A percentile compares a stretch with the other conserved stretches of the same genome.
These are phyloP conservation scores for Aphodius sticticus DNA, from an alignment of 2,888 invertebrate species.

Conservation along the genomic window DNA sequence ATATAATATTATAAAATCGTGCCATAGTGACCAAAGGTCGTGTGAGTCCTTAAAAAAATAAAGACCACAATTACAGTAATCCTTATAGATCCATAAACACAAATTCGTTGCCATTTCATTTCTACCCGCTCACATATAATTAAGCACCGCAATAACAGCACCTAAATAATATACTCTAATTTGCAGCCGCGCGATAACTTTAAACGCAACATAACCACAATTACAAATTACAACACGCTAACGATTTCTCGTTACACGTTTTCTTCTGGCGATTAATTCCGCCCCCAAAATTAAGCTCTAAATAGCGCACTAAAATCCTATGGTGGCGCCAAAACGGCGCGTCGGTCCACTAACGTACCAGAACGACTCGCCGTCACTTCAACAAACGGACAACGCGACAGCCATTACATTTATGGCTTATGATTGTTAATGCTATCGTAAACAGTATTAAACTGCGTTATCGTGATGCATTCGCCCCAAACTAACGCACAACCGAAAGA, in stretches of 20 bases:
- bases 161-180: background rate
- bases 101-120: background rate
- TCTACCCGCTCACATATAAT: background rate
- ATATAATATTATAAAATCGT: too few relatives aligned
- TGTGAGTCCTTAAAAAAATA: too few relatives aligned
- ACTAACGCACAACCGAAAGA: constrained; percentile 24
- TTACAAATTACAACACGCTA: background rate
- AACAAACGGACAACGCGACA: constrained; percentile 22
- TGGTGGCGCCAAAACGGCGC: background rate
- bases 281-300: background rate
- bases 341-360: background rate
- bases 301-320: background rate
- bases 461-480: constrained; percentile 20
- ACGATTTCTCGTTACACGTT: background rate
- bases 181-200: background rate
- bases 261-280: background rate
- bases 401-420: constrained; percentile 34
- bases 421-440: constrained; percentile 36
- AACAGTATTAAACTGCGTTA: constrained; percentile 34
- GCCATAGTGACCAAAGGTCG: too few relatives aligned
- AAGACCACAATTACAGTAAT: too few relatives aligned
- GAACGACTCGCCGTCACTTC: background rate
- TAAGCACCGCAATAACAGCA: background rate
- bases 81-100: too few relatives aligned
- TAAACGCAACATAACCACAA: background rate